Percentiles rank a stretch among this genome's conserved stretches.
Conservation (phyloP, 2,797 vertebrate genomes). For the Lophotriccus pileatus region DNA sequence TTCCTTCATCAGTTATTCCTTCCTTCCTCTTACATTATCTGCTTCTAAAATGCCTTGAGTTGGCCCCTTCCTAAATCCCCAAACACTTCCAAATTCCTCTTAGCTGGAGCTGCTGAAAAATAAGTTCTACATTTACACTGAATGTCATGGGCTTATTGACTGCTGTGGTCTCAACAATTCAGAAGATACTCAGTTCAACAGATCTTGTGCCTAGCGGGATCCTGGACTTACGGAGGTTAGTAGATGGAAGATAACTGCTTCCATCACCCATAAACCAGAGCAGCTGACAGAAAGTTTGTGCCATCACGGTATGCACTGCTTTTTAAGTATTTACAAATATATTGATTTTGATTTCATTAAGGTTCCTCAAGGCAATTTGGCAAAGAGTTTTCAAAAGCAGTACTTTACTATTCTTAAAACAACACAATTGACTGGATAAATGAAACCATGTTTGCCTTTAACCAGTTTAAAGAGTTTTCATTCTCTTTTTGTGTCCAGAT, state of each 20-base stretch:
- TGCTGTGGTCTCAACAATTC: background rate
- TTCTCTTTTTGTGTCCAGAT: background rate
- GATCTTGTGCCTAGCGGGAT: background rate
- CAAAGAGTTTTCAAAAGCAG: background rate
- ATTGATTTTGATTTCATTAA: conserved; percentile 5
- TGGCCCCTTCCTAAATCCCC: background rate
- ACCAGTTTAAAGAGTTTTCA: conserved; percentile 40
- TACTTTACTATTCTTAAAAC: background rate
- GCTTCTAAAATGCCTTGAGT: background rate
- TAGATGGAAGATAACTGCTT: background rate
- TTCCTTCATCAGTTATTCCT: background rate
- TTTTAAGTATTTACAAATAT: background rate
- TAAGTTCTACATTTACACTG: background rate
- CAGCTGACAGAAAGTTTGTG: background rate
- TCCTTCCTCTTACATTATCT: too few species aligned
- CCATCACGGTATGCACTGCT: background rate
- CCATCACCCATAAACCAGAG: background rate
- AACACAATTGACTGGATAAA: conserved; percentile 12
- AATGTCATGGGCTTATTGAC: background rate
- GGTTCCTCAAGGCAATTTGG: background rate
- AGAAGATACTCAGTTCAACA: background rate
- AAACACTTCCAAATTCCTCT: background rate
- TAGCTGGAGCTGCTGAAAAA: background rate
- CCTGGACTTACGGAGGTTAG: background rate
- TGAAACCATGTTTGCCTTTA: background rate